Conservation (phyloP, 2,113 vertebrate genomes). For the Cochlearius cochlearius region DNA sequence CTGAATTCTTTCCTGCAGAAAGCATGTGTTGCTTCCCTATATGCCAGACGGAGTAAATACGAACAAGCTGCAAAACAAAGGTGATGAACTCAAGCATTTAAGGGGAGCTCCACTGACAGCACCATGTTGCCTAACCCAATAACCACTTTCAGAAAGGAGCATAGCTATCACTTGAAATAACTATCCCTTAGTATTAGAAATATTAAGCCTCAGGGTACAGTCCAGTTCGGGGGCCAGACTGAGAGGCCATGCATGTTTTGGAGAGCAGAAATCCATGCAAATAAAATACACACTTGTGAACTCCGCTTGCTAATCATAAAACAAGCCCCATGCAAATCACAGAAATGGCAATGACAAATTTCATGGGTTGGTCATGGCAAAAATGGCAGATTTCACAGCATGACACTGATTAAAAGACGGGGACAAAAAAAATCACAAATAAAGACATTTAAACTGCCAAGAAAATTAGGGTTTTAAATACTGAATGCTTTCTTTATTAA, state of each 20-base stretch:
- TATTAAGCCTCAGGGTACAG: background rate
- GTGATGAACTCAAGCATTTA: background rate
- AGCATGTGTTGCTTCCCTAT: background rate
- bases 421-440: slow-evolving; percentile 51
- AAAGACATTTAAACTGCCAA: slow-evolving; percentile 58
- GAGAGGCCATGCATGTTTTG: background rate
- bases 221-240: background rate
- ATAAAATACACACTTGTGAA: background rate
- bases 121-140: background rate
- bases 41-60: background rate
- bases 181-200: background rate
- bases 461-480: slow-evolving; percentile 16
- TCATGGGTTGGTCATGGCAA: slow-evolving; percentile 70
- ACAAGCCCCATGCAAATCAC: slow-evolving; percentile 52
- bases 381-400: slow-evolving; percentile 72
- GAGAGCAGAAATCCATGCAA: background rate
- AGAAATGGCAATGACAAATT: slow-evolving; percentile 66
- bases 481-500: background rate
- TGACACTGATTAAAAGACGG: slow-evolving; percentile 58
- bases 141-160: background rate
- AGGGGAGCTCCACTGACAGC: background rate
- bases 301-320: background rate
- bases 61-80: background rate
- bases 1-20: background rate
- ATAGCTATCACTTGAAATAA: background rate